These are phyloP conservation scores for Carettochelys insculpta DNA, from an alignment of 2,113 vertebrate genomes.

Conservation along the genomic window DNA sequence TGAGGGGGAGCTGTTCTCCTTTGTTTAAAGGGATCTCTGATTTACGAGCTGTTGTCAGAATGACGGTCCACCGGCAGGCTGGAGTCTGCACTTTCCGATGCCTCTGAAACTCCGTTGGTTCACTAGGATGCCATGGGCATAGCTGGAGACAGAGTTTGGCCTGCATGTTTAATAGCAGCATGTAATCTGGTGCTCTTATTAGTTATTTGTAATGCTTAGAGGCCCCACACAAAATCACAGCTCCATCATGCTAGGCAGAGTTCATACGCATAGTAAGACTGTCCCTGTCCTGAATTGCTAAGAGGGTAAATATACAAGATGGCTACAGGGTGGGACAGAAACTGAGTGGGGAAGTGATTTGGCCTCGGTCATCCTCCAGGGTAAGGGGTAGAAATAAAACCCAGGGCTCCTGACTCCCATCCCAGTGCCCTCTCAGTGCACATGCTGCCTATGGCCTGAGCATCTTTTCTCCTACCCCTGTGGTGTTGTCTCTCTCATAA, in stretches of 20 bases:
- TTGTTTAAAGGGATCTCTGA: neutral
- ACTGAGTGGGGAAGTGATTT: neutral
- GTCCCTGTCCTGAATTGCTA: neutral
- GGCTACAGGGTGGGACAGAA: neutral
- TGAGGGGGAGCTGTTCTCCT: conserved; percentile 11
- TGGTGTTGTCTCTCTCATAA: neutral
- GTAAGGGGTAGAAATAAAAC: neutral
- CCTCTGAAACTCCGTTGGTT: neutral
- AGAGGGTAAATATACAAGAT: neutral
- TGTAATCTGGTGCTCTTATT: neutral
- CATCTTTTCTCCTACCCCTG: neutral
- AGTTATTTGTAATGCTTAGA: neutral
- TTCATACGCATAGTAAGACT: neutral
- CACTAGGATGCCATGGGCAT: accelerated
- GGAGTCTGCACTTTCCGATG: neutral
- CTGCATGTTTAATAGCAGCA: accelerated
- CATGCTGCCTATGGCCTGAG: neutral
- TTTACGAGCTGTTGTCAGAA: neutral
- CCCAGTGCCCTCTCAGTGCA: accelerated
- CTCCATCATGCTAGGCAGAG: neutral
- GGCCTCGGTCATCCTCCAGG: neutral
- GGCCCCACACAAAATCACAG: neutral
- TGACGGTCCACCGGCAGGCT: neutral
- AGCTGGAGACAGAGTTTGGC: neutral
- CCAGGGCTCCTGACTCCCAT: neutral